phyloP scores from a whole-genome alignment of 2,888 invertebrate genomes.

The Crioceris asparagi region DNA sequence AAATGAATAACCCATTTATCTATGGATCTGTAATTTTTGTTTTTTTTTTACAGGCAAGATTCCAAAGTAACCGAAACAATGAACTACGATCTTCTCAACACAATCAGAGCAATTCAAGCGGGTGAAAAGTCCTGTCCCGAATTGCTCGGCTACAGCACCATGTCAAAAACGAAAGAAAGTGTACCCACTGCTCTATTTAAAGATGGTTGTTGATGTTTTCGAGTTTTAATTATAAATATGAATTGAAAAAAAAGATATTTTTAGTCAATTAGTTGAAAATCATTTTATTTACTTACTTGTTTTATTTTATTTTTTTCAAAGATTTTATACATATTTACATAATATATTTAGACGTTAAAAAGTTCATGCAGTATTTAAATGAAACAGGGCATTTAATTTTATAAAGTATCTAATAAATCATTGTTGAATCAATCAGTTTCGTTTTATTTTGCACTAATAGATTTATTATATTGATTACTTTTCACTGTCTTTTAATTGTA shows the following conservation, averaged over 20 bases:
- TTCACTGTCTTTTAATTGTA: too few relatives aligned
- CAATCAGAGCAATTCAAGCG: conserved; percentile 61
- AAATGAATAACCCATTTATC: too few relatives aligned
- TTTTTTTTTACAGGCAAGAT: conserved; percentile 55
- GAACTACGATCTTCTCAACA: conserved; percentile 81
- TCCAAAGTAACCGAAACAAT: conserved; percentile 80
- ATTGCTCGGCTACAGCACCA: conserved; percentile 61
- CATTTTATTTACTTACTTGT: conserved; percentile 2
- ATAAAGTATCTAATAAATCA: too few relatives aligned
- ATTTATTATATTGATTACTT: too few relatives aligned
- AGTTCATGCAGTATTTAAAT: conserved; percentile 13
- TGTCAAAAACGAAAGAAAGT: conserved; percentile 74
- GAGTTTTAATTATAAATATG: background rate
- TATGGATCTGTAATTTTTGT: conserved; percentile 7
- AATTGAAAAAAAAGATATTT: too few relatives aligned
- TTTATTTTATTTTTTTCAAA: conserved; percentile 10
- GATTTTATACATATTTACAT: conserved; percentile 10
- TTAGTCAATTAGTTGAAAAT: too few relatives aligned
- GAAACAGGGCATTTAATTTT: conserved; percentile 15
- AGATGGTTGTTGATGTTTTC: conserved; percentile 11
- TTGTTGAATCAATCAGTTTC: too few relatives aligned
- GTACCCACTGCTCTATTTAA: conserved; percentile 63
- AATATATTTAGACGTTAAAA: conserved; percentile 9
- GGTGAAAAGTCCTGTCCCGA: conserved; percentile 63
- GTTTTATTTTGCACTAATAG: too few relatives aligned